These are phyloP conservation scores for Ochotona curzoniae DNA, from an alignment of 2,113 vertebrate genomes.

Conservation along the genomic window DNA sequence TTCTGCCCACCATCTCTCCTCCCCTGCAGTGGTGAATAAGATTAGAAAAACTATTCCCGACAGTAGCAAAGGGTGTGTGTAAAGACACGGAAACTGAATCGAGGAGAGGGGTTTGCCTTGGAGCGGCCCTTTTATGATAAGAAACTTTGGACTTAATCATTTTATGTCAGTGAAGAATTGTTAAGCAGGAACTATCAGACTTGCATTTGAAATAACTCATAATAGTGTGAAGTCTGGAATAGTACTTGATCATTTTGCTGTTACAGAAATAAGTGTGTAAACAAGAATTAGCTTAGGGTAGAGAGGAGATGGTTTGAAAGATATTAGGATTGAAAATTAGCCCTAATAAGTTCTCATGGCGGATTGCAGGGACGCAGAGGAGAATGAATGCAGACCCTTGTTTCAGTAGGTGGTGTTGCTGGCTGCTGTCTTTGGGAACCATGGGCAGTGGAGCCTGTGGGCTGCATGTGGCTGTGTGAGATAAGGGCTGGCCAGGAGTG, in stretches of 20 bases:
- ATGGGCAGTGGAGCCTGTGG: too few species aligned
- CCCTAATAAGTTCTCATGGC: too few species aligned
- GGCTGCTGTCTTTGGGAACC: too few species aligned
- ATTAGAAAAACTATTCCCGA: background rate
- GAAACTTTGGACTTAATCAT: background rate
- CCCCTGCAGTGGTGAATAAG: background rate
- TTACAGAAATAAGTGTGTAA: background rate
- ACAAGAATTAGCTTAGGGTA: background rate
- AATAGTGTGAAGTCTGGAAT: background rate
- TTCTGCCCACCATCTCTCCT: background rate
- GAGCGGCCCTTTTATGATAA: background rate
- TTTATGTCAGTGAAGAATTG: background rate
- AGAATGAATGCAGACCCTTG: too few species aligned
- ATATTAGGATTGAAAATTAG: too few species aligned
- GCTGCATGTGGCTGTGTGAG: too few species aligned
- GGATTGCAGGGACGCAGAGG: too few species aligned
- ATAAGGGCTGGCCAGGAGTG: too few species aligned
- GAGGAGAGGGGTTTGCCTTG: background rate
- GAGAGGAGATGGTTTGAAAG: background rate
- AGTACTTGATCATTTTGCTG: background rate
- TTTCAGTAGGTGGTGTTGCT: too few species aligned
- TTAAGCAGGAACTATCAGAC: background rate
- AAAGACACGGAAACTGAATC: background rate
- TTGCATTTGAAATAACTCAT: slow-evolving; percentile 2
- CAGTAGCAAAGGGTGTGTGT: background rate